Evolutionary conservation across 2,888 invertebrate species (phyloP).

Genomic region (Oegoconia quadripuncta): DNA sequence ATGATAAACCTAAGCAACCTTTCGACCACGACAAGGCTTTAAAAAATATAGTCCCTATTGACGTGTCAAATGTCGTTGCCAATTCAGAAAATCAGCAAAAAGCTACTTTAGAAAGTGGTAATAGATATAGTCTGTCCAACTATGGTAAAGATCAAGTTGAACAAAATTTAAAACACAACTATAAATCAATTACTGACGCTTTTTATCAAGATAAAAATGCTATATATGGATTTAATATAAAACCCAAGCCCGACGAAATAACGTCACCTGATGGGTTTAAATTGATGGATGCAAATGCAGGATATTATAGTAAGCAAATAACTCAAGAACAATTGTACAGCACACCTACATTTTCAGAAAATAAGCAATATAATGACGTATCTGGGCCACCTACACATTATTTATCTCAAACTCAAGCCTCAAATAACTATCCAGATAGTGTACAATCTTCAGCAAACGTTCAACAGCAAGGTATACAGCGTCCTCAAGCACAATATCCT

Average conservation of each 20-base stretch:
- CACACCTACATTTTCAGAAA: constrained; percentile 30
- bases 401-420: constrained; percentile 32
- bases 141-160: constrained; percentile 54
- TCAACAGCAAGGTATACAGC: constrained; percentile 41
- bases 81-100: constrained; percentile 49
- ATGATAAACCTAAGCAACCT: constrained; percentile 52
- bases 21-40: constrained; percentile 73
- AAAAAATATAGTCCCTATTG: constrained; percentile 71
- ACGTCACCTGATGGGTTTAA: constrained; percentile 38
- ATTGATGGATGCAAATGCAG: constrained; percentile 40
- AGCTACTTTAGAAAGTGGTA: constrained; percentile 33
- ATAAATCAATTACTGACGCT: constrained; percentile 55
- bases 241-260: constrained; percentile 54
- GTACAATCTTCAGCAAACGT: constrained; percentile 41
- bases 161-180: constrained; percentile 48
- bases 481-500: constrained; percentile 39
- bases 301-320: constrained; percentile 46
- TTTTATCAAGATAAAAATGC: constrained; percentile 68
- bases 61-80: constrained; percentile 63
- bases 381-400: constrained; percentile 40
- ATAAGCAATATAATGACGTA: constrained; percentile 40
- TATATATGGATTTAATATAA: constrained; percentile 55
- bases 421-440: constrained; percentile 45
- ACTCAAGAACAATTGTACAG: constrained; percentile 39
- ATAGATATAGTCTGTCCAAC: constrained; percentile 37